These are phyloP conservation scores for Aphelenchoides besseyi DNA, from an alignment of 1,140 invertebrate species.

Conservation along the genomic window DNA sequence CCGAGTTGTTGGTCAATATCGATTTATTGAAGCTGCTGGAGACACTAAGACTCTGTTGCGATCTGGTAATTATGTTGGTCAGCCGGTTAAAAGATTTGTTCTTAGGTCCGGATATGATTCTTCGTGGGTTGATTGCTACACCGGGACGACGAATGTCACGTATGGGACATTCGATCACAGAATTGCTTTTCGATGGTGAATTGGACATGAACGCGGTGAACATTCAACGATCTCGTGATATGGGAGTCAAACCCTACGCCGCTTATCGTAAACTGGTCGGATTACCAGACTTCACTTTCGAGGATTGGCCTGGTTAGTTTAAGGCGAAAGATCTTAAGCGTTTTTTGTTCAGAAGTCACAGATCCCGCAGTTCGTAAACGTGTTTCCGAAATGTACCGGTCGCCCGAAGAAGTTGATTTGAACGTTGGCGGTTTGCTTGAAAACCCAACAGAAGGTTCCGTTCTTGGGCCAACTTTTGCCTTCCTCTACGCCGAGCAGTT, in stretches of 20 bases:
- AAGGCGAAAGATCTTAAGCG: background rate
- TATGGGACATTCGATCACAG: background rate
- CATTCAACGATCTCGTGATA: background rate
- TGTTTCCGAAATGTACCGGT: slow-evolving; percentile 37
- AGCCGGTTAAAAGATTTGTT: background rate
- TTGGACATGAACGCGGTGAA: background rate
- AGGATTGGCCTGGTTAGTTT: background rate
- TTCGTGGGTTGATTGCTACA: slow-evolving; percentile 3
- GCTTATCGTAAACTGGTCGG: background rate
- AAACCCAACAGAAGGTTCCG: slow-evolving; percentile 34
- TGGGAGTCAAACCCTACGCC: background rate
- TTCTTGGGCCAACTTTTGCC: slow-evolving; percentile 49
- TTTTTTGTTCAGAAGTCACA: slow-evolving; percentile 33
- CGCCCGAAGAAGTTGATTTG: slow-evolving; percentile 37
- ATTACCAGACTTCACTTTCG: background rate
- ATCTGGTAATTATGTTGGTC: background rate
- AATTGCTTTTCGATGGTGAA: background rate
- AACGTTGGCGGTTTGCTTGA: slow-evolving; percentile 51
- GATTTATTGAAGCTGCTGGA: background rate
- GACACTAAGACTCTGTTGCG: background rate
- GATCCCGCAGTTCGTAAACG: slow-evolving; percentile 33
- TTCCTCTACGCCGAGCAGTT: slow-evolving; percentile 52
- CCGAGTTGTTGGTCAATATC: slow-evolving; percentile 36
- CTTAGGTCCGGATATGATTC: background rate
- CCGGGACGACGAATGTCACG: background rate